Evolutionary conservation across 2,797 vertebrate genomes (phyloP), one percentile per base, ranked within the genome.

Genomic region (Leptodactylus fallax): DNA sequence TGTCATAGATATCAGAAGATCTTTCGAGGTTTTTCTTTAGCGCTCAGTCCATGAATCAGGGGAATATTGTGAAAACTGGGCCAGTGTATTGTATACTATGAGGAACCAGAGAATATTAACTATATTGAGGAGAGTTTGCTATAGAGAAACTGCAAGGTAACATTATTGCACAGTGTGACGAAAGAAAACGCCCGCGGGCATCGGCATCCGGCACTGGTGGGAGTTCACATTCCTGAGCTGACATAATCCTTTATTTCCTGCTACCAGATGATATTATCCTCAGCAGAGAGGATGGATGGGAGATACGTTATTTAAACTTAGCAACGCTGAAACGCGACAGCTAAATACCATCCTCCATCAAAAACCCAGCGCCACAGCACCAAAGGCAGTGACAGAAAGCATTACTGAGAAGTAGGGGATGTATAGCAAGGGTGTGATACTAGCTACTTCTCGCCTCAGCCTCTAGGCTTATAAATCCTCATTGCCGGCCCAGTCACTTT

Each of bases 401-500:
- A 82, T 81, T 60, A 82, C 67, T n/a, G 25, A 63, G 71, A 77
- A 74, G 53, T 51, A 7, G 61, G 76, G 71, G 21, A 61, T 65
- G 58, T 85, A 80, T 61, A 58, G 45, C 74, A 80, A 58, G 72
- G 81, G 81, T 71, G 76, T 84, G 77, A 87, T 87, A 85, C 49
- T 49, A 79, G 81, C 58, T 71, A 80, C 14, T 63, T 61, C 27
- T 49, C 36, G 63, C 78, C n/a, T n/a, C n/a, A n/a, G n/a, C n/a
- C 83, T 58, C 27, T 49, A 14, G 77, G 82, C 58, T 76, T 58
- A 77, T 85, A 85, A 81, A 88, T 88, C 78, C 78, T 79, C 78
- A 80, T 85, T 88, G 87, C 77, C 78, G 58, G 82, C 65, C 83
- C 78, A 88, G 83, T 85, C 87, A 88, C 83, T 88, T 88, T 85